Percentiles rank a stretch among this genome's conserved stretches.
These are phyloP conservation scores for Eretmocerus hayati DNA, from an alignment of 2,888 invertebrate species.

Conservation along the genomic window DNA sequence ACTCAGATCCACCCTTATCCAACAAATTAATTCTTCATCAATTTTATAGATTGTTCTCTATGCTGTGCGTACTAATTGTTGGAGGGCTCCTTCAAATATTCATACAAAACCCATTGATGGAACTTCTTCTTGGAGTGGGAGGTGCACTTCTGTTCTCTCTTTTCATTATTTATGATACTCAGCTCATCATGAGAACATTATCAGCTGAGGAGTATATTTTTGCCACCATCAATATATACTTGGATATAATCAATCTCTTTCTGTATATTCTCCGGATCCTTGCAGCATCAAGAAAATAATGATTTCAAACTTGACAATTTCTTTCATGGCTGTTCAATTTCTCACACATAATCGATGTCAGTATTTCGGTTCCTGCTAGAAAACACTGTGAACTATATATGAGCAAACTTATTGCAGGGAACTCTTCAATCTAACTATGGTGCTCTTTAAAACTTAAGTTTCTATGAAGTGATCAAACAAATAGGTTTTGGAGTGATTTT, in stretches of 20 bases:
- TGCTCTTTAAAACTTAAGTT: too few species aligned
- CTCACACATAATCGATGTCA: too few species aligned
- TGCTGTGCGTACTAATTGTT: slow-evolving; percentile 60
- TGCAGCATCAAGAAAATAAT: slow-evolving; percentile 50
- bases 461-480: too few species aligned
- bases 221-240: slow-evolving; percentile 77
- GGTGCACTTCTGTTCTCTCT: slow-evolving; percentile 73
- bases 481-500: too few species aligned
- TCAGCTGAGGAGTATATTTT: slow-evolving; percentile 84
- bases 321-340: too few species aligned
- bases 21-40: too few species aligned
- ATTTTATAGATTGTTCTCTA: slow-evolving; percentile 57
- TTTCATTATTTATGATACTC: slow-evolving; percentile 77
- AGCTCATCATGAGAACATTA: slow-evolving; percentile 71
- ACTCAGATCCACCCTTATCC: too few species aligned
- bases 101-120: slow-evolving; percentile 63
- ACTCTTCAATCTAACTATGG: too few species aligned
- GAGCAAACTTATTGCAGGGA: too few species aligned
- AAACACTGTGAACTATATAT: too few species aligned
- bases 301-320: too few species aligned
- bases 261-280: slow-evolving; percentile 70
- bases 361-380: too few species aligned
- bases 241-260: slow-evolving; percentile 84
- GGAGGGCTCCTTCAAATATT: slow-evolving; percentile 70
- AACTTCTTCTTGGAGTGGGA: slow-evolving; percentile 63